These are phyloP conservation scores for Etheostoma nigrum DNA, from an alignment of 2,797 vertebrate genomes.

Conservation along the genomic window DNA sequence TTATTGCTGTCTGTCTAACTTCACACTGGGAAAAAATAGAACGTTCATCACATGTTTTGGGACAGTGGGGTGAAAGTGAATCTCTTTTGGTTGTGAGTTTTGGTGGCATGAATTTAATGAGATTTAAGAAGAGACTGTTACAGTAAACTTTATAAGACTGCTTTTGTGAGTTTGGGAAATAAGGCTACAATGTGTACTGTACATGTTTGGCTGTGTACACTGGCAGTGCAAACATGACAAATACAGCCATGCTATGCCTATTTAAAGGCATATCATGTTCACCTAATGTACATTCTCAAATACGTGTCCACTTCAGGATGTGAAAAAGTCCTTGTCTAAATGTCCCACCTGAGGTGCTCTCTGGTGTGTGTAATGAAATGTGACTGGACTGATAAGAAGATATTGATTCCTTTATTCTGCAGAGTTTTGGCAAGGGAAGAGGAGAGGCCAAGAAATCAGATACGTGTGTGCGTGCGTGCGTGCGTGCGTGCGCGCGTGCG, in stretches of 20 bases:
- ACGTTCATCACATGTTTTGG: background rate
- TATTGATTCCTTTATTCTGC: conserved; percentile 56
- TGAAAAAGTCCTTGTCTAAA: background rate
- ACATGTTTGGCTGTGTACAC: background rate
- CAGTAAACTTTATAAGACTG: background rate
- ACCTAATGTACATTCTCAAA: background rate
- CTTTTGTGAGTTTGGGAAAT: background rate
- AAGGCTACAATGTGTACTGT: background rate
- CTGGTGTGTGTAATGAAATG: conserved; percentile 27
- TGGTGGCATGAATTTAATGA: background rate
- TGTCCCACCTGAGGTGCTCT: too few species aligned
- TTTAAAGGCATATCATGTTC: background rate
- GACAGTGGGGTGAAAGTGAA: conserved; percentile 1
- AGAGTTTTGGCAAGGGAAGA: conserved; percentile 48
- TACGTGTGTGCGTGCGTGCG: background rate
- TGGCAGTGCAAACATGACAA: background rate
- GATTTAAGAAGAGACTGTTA: background rate
- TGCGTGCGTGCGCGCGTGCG: background rate
- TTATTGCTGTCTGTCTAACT: background rate
- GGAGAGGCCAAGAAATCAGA: conserved; percentile 1
- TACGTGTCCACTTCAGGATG: background rate
- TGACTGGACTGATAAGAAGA: conserved; percentile 61
- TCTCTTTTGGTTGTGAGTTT: background rate
- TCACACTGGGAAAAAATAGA: background rate
- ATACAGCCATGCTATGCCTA: background rate